Conservation (phyloP, 2,113 vertebrate genomes). For the Nycticorax nycticorax region DNA sequence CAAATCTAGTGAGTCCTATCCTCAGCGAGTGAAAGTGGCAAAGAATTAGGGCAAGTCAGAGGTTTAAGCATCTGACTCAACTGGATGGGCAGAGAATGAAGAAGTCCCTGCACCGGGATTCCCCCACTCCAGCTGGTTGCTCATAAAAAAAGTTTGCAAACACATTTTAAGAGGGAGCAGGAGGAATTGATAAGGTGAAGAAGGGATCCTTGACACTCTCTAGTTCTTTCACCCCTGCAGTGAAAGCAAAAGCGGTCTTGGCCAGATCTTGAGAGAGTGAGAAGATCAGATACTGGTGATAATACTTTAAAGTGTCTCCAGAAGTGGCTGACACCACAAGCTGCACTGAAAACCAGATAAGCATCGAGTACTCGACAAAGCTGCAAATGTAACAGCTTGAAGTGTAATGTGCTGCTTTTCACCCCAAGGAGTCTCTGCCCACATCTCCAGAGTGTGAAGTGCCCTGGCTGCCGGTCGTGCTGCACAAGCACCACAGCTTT, state of each 20-base stretch:
- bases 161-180: background rate
- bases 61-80: background rate
- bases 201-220: background rate
- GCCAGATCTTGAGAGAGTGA: background rate
- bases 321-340: background rate
- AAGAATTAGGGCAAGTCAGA: background rate
- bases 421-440: background rate
- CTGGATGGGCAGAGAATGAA: background rate
- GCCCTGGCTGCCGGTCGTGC: background rate
- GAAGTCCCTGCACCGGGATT: background rate
- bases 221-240: background rate
- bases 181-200: background rate
- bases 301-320: background rate
- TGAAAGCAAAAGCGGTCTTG: background rate
- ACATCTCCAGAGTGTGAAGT: background rate
- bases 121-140: background rate
- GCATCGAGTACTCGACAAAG: background rate
- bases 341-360: conserved; percentile 10
- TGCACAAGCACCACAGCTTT: background rate
- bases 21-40: background rate
- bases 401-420: background rate
- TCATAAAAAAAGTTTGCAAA: background rate
- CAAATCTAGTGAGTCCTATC: background rate
- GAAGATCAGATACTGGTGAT: background rate
- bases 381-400: background rate